phyloP scores from a whole-genome alignment of 2,888 invertebrate genomes.

The Danaus chrysippus region DNA sequence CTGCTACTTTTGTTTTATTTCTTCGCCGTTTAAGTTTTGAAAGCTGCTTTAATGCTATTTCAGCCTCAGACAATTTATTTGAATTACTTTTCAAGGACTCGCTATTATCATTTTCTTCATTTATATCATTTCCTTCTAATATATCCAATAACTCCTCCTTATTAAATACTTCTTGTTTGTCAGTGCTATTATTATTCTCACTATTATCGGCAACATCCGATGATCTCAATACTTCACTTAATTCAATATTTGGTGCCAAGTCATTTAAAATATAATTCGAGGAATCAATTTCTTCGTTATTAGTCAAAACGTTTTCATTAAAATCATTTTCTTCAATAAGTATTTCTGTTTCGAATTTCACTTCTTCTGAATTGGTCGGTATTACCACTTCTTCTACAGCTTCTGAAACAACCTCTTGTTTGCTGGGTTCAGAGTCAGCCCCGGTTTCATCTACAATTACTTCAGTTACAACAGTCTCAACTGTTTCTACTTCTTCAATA shows the following conservation, averaged over 20 bases:
- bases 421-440: conserved; percentile 30
- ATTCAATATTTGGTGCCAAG: conserved; percentile 61
- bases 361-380: conserved; percentile 25
- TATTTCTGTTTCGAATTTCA: conserved; percentile 64
- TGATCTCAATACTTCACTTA: conserved; percentile 63
- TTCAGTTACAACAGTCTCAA: conserved; percentile 17
- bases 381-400: conserved; percentile 29
- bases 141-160: conserved; percentile 71
- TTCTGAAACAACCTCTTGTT: conserved; percentile 30
- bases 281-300: conserved; percentile 32
- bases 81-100: conserved; percentile 11
- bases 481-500: conserved; percentile 15
- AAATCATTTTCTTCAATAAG: conserved; percentile 60
- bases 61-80: conserved; percentile 46
- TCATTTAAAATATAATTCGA: conserved; percentile 54
- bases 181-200: conserved; percentile 61
- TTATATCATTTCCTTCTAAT: conserved; percentile 64
- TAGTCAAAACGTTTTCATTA: conserved; percentile 38
- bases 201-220: conserved; percentile 54
- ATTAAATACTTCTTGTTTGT: conserved; percentile 65
- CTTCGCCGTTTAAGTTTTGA: conserved; percentile 47
- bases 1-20: conserved; percentile 21
- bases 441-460: conserved; percentile 17
- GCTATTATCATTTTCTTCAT: conserved; percentile 33
- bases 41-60: conserved; percentile 63